Evolutionary conservation across 2,888 invertebrate species (phyloP), one percentile per base, ranked within the genome.

Genomic region (Digitonthophagus gazella): DNA sequence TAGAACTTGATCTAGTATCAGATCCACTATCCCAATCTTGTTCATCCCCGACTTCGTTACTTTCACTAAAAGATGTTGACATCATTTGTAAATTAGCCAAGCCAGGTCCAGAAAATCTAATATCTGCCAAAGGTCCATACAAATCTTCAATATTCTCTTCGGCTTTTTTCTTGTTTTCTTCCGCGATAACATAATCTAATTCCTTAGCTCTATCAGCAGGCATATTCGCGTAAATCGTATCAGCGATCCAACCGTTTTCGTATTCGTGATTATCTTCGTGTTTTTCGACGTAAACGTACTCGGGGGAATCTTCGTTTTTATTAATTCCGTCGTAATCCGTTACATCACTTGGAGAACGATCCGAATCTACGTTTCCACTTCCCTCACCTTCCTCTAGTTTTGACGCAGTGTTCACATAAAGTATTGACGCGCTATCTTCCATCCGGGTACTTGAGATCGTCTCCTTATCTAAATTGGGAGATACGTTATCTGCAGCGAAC

Each of bases 21-120:
- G 87, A 87, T 74, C 89, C 89, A 81, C 89, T 90, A 78, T 91
- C 91, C 90, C 91, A 91, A 76, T 90, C 91, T 75, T 89, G 85
- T 56, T 86, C 86, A 68, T 85, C 85, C 19, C 80, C 82, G 55
- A 85, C 82, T 78, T 86, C 84, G 67, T 85, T 84, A 72, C 85
- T 80, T 68, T 83, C 83, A 71, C 84, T 85, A 74, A 85, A 84
- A 5, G 84, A 84, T 2, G 84, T 84, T 0, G 84, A 81, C 84
- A 83, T 83, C 74, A 82, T 74, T 54, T 74, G 68, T 65, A 82
- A 81, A 44, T 44, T 44, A 67, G 76, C 76, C 74, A 82, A 82
- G 71, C 76, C 76, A 0, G 83, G 83, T 19, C 83, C 83, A 57
- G 78, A 80, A 74, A 83, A 83, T 71, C 82, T 76, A 58, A 83